Percentiles rank a stretch among this genome's conserved stretches.
phyloP scores from a whole-genome alignment of 2,797 vertebrate genomes.

The Tenualosa ilisha region DNA sequence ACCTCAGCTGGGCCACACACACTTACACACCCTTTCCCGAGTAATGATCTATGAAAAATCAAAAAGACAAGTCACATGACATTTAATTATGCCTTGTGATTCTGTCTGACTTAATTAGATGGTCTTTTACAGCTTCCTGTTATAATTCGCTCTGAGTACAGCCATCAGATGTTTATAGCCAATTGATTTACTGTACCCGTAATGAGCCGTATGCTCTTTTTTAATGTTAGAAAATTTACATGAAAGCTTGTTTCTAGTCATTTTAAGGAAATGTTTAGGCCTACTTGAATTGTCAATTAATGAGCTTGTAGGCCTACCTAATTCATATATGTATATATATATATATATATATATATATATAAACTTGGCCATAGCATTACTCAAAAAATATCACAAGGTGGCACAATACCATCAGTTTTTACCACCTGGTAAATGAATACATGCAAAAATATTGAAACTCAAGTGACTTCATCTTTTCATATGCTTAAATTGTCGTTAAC shows the following conservation, averaged over 20 bases:
- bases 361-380: neutral
- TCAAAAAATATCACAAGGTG: constrained; percentile 4
- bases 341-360: no score
- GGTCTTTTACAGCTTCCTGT: neutral
- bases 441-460: no score
- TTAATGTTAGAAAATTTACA: neutral
- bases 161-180: no score
- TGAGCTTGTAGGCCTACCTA: no score
- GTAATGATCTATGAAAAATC: constrained; percentile 14
- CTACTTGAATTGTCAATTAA: no score
- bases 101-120: constrained; percentile 3
- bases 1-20: neutral
- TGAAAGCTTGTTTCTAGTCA: no score
- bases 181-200: no score
- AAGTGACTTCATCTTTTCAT: no score
- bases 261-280: no score
- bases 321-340: no score
- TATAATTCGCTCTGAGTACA: neutral
- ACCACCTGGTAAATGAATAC: neutral
- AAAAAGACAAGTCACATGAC: constrained; percentile 4
- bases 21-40: neutral
- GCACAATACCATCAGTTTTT: neutral
- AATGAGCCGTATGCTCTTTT: neutral
- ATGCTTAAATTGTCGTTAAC: no score
- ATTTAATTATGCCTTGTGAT: constrained; percentile 20